A percentile compares a stretch with the other conserved stretches of the same genome.
phyloP scores from a whole-genome alignment of 2,888 invertebrate species.

The Drosophila paranaensis region DNA sequence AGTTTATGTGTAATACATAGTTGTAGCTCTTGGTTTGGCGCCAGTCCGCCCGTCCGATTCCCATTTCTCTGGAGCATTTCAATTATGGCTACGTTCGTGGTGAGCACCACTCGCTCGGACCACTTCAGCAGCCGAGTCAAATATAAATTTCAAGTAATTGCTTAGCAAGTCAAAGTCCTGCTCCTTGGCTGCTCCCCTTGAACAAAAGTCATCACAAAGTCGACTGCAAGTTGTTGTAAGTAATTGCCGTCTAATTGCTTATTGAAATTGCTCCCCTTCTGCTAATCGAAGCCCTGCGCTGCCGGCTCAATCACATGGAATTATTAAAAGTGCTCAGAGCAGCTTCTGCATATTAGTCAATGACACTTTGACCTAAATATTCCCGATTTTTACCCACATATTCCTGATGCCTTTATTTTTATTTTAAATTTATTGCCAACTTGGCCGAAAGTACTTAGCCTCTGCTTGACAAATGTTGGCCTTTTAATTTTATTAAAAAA shows the following conservation, averaged over 20 bases:
- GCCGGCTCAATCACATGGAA: constrained; percentile 24
- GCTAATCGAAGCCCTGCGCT: constrained; percentile 36
- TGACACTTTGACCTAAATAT: constrained; percentile 29
- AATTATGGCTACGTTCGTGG: constrained; percentile 63
- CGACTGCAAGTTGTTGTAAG: constrained; percentile 68
- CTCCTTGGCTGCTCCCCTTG: constrained; percentile 35
- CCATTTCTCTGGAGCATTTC: constrained; percentile 64
- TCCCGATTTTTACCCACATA: neutral
- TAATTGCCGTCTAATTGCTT: constrained; percentile 77
- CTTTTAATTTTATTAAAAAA: constrained; percentile 62
- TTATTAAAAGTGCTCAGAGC: constrained; percentile 29
- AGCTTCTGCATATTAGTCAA: neutral
- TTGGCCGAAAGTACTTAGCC: constrained; percentile 3
- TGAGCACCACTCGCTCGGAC: constrained; percentile 37
- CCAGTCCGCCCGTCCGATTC: constrained; percentile 33
- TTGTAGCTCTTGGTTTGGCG: constrained; percentile 52
- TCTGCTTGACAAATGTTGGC: constrained; percentile 50
- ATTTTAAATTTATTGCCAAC: constrained; percentile 23
- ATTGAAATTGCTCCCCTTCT: constrained; percentile 66
- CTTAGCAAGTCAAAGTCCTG: constrained; percentile 55
- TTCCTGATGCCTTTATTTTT: neutral
- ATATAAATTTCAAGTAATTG: constrained; percentile 78
- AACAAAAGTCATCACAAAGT: constrained; percentile 52
- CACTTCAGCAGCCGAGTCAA: constrained; percentile 64
- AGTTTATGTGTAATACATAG: constrained; percentile 65